These are phyloP conservation scores for Austrolebias charrua DNA, from an alignment of 2,797 vertebrate species.

Conservation along the genomic window DNA sequence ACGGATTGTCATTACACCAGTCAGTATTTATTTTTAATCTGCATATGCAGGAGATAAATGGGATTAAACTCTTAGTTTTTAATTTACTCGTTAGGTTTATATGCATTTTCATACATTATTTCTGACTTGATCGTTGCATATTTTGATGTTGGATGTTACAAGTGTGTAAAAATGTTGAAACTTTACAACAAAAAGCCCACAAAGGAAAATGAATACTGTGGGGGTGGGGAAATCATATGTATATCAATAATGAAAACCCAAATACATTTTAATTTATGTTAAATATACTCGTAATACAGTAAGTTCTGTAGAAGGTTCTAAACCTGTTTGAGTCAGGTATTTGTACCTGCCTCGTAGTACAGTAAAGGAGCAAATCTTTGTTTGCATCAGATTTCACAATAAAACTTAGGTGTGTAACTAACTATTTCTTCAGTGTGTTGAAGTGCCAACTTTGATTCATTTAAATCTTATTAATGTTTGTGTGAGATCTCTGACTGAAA, in stretches of 20 bases:
- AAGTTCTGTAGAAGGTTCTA: not conserved
- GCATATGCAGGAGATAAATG: slow-evolving; percentile 70
- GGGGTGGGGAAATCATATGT: too few relatives aligned
- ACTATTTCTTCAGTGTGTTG: not conserved
- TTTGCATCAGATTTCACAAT: not conserved
- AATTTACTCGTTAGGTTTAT: slow-evolving; percentile 86
- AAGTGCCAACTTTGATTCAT: not conserved
- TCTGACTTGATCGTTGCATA: slow-evolving; percentile 30
- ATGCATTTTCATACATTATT: slow-evolving; percentile 85
- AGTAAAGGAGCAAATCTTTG: not conserved
- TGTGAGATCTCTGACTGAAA: too few relatives aligned
- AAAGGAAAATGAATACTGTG: too few relatives aligned
- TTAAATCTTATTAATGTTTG: too few relatives aligned
- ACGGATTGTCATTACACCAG: slow-evolving; percentile 45
- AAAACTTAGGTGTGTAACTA: not conserved
- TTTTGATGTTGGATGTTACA: slow-evolving; percentile 19
- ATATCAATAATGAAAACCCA: too few relatives aligned
- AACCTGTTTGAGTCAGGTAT: not conserved
- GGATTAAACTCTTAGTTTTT: slow-evolving; percentile 90
- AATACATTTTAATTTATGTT: not conserved
- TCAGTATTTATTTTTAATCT: slow-evolving; percentile 53
- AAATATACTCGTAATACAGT: too few relatives aligned
- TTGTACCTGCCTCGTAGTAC: not conserved
- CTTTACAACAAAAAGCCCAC: not conserved
- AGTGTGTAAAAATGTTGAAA: too few relatives aligned